Conservation (phyloP, 30 jellyfish, hydroid and myxozoan genomes). For the Morbakka virulenta region DNA sequence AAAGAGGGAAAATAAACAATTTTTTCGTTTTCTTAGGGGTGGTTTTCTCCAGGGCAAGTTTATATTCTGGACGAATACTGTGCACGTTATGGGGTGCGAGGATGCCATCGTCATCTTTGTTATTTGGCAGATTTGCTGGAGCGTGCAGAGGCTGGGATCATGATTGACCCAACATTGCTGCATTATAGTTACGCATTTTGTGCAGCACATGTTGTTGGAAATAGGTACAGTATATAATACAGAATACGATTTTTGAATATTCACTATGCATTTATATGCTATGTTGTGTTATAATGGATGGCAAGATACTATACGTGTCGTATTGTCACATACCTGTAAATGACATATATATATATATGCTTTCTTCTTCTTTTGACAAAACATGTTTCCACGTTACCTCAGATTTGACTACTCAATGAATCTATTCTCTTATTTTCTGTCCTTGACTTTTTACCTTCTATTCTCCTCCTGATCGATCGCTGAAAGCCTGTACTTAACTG, state of each 20-base stretch:
- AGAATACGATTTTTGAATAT: not conserved
- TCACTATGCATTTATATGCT: too few species aligned
- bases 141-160: constrained; percentile 90
- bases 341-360: not conserved
- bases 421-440: too few species aligned
- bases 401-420: too few species aligned
- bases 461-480: too few species aligned
- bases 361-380: not conserved
- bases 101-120: constrained; percentile 95
- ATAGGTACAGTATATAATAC: constrained; percentile 55
- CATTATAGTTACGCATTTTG: constrained; percentile 97
- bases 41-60: constrained; percentile 98
- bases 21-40: too few species aligned
- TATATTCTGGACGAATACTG: constrained; percentile 88
- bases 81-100: constrained; percentile 93
- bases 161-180: constrained; percentile 89
- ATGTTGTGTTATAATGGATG: too few species aligned
- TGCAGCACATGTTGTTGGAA: constrained; percentile 94
- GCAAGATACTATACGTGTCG: constrained; percentile 3
- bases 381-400: too few species aligned
- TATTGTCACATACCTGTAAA: not conserved
- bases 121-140: constrained; percentile 82
- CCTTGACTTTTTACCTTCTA: too few species aligned
- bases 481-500: too few species aligned
- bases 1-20: too few species aligned